Evolutionary conservation across 2,113 vertebrate species (phyloP), one percentile per base, ranked within the genome.

Genomic region (Etia nguti): DNA sequence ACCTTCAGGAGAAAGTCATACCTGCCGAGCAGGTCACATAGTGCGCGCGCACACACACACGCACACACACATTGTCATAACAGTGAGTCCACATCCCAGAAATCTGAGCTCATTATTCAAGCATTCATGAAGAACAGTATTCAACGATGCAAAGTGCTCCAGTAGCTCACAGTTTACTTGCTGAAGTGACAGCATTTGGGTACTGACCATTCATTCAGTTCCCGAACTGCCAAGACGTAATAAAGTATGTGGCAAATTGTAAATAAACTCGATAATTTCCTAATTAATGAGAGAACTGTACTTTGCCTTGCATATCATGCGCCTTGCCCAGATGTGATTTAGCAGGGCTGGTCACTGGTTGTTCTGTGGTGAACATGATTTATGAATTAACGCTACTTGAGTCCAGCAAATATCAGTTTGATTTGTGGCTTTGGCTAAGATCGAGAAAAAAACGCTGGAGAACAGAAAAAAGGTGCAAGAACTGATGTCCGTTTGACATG

Each of bases 1-100:
- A 82, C 9, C 60, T 52, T 75, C 73, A 75, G 46, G 38, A 80
- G 50, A 83, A 88, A 56, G 52, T 48, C 10, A 85, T 88, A 88
- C 84, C 43, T 2, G 83, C 83, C 4, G 15, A 85, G 43, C 89
- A 34, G 18, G 84, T 86, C 60, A 73, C 41, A 29, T 3, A 48
- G 31, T 57, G 65, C 38, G 22, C 2, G 0, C 3, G 1, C 60
- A 2, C 34, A 6, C 73, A 38, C 38, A 18, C 41, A 29, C 55
- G 16, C 26, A 6, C 56, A 73, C 46, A 26, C 55, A 50, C 60
- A 24, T 8, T 2, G 18, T 24, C 79, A 55, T 20, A 46, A 36
- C 10, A 59, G 68, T 56, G 5, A 89, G 85, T 77, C 56, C 60
- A 38, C 56, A 8, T 24, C 79, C 41, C 22, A 79, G 62, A 90